Evolutionary conservation across 2,113 vertebrate genomes (phyloP).

Genomic region (Myrmophylax atrothorax): DNA sequence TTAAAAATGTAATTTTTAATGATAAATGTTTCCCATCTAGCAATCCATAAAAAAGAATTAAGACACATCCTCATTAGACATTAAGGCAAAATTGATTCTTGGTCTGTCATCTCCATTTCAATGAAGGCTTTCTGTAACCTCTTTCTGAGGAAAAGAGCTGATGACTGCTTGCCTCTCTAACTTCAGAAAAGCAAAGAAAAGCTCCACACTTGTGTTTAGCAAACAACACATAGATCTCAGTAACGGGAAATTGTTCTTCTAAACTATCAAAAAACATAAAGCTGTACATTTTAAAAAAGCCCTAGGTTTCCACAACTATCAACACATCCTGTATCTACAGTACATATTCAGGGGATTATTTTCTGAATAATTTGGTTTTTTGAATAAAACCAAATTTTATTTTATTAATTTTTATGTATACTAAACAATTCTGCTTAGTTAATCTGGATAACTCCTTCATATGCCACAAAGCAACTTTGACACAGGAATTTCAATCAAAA

Average conservation of each 20-base stretch:
- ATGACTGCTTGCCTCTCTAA: not conserved
- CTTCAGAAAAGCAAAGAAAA: not conserved
- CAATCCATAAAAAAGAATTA: not conserved
- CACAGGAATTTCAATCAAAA: not conserved
- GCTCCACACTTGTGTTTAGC: not conserved
- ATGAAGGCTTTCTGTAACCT: not conserved
- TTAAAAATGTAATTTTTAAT: not conserved
- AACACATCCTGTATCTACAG: not conserved
- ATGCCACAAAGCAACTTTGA: not conserved
- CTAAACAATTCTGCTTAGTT: not conserved
- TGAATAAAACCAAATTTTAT: not conserved
- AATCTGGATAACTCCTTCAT: not conserved
- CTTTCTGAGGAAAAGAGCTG: not conserved
- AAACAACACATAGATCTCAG: not conserved
- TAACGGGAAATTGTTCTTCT: not conserved
- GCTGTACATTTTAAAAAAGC: not conserved
- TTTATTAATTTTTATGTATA: not conserved
- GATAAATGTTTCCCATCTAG: not conserved
- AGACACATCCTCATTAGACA: not conserved
- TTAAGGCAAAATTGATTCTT: not conserved
- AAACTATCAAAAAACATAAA: not conserved
- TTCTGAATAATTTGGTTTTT: too few species aligned
- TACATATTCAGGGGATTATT: not conserved
- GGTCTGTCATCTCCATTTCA: not conserved
- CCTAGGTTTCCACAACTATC: not conserved